phyloP scores from a whole-genome alignment of 2,888 invertebrate species.

The Eristalis arbustorum region DNA sequence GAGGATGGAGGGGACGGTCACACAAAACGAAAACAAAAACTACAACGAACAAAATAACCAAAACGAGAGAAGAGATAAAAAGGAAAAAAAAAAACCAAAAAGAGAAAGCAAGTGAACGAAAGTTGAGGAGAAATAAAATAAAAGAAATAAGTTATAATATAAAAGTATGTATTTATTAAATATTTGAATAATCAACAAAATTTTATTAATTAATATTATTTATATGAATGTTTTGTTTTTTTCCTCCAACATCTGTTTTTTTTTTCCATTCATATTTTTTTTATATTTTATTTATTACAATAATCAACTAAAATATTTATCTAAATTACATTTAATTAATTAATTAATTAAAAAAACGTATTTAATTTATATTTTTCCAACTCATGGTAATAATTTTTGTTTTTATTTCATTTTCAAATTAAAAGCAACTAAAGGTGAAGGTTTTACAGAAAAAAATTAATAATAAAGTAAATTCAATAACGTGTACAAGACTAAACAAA shows the following conservation, averaged over 20 bases:
- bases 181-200: conserved; percentile 80
- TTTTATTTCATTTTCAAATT: conserved; percentile 31
- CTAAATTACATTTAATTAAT: conserved; percentile 77
- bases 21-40: conserved; percentile 34
- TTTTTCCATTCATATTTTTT: conserved; percentile 35
- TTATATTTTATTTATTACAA: conserved; percentile 73
- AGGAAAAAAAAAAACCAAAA: conserved; percentile 17
- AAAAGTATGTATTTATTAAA: conserved; percentile 76
- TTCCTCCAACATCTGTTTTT: conserved; percentile 29
- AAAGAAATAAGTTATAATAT: conserved; percentile 73
- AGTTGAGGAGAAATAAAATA: conserved; percentile 54
- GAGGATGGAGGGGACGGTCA: not conserved
- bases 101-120: conserved; percentile 45
- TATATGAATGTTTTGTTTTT: conserved; percentile 72
- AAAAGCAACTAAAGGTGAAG: conserved; percentile 70
- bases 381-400: conserved; percentile 5
- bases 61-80: conserved; percentile 22
- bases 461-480: conserved; percentile 38
- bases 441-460: conserved; percentile 20
- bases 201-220: conserved; percentile 71
- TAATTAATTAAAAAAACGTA: conserved; percentile 70
- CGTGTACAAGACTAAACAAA: conserved; percentile 30
- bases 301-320: conserved; percentile 80
- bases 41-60: conserved; percentile 51
- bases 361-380: conserved; percentile 32